Conservation (phyloP, 2,797 vertebrate genomes). For the Poeciliopsis turneri region DNA sequence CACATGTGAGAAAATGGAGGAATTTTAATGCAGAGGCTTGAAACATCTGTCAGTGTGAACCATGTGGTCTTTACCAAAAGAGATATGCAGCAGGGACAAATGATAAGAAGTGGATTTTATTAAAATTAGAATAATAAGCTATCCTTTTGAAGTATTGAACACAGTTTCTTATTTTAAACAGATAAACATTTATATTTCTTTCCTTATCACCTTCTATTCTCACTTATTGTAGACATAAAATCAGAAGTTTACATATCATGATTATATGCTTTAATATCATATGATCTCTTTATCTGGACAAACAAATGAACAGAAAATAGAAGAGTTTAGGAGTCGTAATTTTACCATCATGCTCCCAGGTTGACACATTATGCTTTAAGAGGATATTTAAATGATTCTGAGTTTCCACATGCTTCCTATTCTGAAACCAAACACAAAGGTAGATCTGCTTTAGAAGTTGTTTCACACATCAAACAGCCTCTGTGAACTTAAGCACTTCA, state of each 20-base stretch:
- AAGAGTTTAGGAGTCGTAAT: too few species aligned
- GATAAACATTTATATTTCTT: background rate
- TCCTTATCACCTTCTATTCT: background rate
- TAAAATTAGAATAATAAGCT: background rate
- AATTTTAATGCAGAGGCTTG: background rate
- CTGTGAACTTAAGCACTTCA: background rate
- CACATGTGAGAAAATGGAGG: background rate
- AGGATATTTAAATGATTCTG: background rate
- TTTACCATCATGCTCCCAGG: background rate
- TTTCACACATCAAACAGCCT: background rate
- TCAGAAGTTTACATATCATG: background rate
- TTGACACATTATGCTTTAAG: background rate
- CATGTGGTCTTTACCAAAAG: background rate
- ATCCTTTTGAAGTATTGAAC: background rate
- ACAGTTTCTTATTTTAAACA: background rate
- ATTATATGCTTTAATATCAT: background rate
- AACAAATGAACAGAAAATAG: too few species aligned
- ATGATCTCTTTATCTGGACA: background rate
- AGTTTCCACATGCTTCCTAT: background rate
- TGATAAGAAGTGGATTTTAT: background rate
- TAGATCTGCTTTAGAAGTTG: background rate
- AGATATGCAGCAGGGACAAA: background rate
- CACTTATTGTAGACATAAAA: background rate
- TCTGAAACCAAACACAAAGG: background rate
- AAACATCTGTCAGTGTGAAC: background rate